Evolutionary conservation across 2,797 vertebrate genomes (phyloP).

Genomic region (Apogon talboti): DNA sequence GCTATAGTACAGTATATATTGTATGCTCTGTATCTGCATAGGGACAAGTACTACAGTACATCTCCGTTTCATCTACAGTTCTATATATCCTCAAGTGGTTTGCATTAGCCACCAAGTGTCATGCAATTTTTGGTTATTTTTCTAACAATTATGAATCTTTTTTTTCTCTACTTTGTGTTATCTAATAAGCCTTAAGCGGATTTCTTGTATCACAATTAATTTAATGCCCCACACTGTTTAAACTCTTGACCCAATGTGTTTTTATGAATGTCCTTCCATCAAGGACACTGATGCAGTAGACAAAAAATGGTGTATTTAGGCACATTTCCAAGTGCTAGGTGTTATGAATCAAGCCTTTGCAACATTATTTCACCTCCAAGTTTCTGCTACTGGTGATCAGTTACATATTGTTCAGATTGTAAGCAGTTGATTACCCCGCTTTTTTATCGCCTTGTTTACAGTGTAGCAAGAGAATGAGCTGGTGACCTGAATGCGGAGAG

Average conservation of each 20-base stretch:
- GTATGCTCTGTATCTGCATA: constrained; percentile 30
- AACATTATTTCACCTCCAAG: background rate
- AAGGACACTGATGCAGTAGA: background rate
- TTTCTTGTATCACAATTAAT: background rate
- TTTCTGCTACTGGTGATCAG: background rate
- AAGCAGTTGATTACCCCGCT: constrained; percentile 3
- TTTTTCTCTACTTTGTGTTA: background rate
- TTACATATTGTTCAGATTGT: constrained; percentile 2
- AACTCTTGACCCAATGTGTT: background rate
- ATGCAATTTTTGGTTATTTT: background rate
- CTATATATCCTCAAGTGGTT: background rate
- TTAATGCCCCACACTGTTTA: background rate
- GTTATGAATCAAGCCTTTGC: background rate
- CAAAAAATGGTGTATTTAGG: background rate
- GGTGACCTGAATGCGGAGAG: constrained; percentile 62
- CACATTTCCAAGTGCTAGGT: too few relatives aligned
- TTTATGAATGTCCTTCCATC: background rate
- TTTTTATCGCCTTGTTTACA: constrained; percentile 43
- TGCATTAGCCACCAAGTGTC: too few relatives aligned
- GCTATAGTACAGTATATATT: too few relatives aligned
- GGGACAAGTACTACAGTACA: constrained; percentile 1
- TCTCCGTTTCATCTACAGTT: constrained; percentile 18
- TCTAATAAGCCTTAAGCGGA: background rate
- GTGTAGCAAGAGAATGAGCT: constrained; percentile 30
- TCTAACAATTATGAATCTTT: too few relatives aligned